phyloP scores from a whole-genome alignment of 2,888 invertebrate genomes.

The Tyria jacobaeae region DNA sequence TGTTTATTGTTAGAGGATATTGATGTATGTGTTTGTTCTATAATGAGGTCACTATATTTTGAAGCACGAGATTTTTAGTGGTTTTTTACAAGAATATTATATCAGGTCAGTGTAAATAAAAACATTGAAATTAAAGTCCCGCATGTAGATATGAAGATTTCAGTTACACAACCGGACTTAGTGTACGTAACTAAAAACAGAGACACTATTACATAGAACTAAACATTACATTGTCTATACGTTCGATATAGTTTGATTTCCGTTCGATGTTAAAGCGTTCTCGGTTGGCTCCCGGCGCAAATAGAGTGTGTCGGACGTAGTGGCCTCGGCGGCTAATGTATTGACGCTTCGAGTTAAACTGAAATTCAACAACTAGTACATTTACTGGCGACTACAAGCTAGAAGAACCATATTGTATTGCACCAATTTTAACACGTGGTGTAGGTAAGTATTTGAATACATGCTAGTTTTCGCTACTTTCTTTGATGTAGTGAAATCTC shows the following conservation, averaged over 20 bases:
- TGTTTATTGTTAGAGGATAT: no score
- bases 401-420: neutral
- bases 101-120: no score
- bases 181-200: neutral
- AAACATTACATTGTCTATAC: conserved; percentile 9
- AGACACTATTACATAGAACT: neutral
- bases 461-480: no score
- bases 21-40: no score
- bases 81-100: no score
- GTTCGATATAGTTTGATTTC: conserved; percentile 3
- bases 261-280: conserved; percentile 19
- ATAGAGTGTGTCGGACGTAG: conserved; percentile 20
- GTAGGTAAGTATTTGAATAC: neutral
- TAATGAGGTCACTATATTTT: no score
- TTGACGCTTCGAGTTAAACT: conserved; percentile 26
- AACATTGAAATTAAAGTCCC: no score
- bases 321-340: conserved; percentile 27
- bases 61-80: no score
- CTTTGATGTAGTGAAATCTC: no score
- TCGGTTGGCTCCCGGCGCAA: conserved; percentile 13
- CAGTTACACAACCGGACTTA: no score
- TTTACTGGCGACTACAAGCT: conserved; percentile 12
- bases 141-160: no score
- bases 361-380: conserved; percentile 12
- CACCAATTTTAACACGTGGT: neutral